These are phyloP conservation scores for Eulemur rufifrons DNA, from an alignment of 2,113 vertebrate genomes.

Conservation along the genomic window DNA sequence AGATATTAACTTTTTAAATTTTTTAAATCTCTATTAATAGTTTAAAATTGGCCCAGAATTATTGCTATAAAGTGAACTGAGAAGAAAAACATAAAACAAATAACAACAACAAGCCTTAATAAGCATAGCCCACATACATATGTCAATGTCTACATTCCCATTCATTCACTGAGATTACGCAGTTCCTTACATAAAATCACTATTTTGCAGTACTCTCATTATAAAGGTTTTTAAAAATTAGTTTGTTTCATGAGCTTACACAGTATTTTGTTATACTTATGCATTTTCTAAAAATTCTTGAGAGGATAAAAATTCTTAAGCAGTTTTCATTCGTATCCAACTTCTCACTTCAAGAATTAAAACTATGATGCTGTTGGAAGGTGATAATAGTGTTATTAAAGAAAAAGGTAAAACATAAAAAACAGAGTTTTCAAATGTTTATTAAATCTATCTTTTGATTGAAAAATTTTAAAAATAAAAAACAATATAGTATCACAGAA, in stretches of 20 bases:
- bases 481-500: background rate
- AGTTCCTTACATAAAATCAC: background rate
- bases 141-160: background rate
- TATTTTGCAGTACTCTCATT: background rate
- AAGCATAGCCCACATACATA: background rate
- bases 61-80: background rate
- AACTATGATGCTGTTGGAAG: background rate
- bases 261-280: background rate
- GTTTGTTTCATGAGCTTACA: background rate
- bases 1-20: background rate
- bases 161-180: background rate
- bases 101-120: fast-evolving
- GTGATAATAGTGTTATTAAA: background rate
- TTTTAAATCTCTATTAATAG: background rate
- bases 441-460: background rate
- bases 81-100: background rate
- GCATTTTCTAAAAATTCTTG: background rate
- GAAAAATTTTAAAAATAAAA: background rate
- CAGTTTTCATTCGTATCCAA: background rate
- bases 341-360: background rate
- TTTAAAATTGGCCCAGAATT: background rate
- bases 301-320: background rate
- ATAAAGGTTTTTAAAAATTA: background rate
- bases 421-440: background rate
- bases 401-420: background rate